phyloP scores from a whole-genome alignment of 2,888 invertebrate species.

The Embidobia sp. region DNA sequence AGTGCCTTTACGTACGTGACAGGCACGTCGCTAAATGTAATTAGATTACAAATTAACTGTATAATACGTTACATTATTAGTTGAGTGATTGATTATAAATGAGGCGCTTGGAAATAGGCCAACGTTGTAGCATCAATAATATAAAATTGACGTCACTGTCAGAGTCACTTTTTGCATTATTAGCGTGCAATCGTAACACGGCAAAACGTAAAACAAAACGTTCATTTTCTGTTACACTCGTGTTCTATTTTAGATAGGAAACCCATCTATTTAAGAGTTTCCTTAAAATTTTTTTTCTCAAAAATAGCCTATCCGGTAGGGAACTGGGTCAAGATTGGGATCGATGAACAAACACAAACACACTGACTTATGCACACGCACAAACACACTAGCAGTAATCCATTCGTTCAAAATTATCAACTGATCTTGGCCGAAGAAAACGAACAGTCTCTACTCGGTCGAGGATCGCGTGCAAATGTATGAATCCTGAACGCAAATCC shows the following conservation, averaged over 20 bases:
- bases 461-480: constrained; percentile 63
- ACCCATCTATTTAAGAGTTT: constrained; percentile 46
- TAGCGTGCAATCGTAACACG: constrained; percentile 6
- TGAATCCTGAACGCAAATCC: constrained; percentile 67
- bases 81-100: constrained; percentile 36
- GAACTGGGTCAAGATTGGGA: constrained; percentile 61
- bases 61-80: constrained; percentile 32
- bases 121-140: constrained; percentile 23
- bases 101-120: constrained; percentile 15
- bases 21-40: constrained; percentile 24
- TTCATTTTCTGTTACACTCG: constrained; percentile 17
- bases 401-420: constrained; percentile 48
- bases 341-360: constrained; percentile 53
- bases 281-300: constrained; percentile 35
- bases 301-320: constrained; percentile 39
- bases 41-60: constrained; percentile 40
- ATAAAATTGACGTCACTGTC: constrained; percentile 42
- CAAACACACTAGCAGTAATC: background rate
- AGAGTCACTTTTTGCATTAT: constrained; percentile 27
- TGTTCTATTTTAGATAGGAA: constrained; percentile 29
- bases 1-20: constrained; percentile 17
- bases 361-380: constrained; percentile 4
- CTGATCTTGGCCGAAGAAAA: constrained; percentile 59
- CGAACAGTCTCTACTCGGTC: constrained; percentile 57
- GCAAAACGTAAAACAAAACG: constrained; percentile 30